A percentile compares a stretch with the other conserved stretches of the same genome.
phyloP scores from a whole-genome alignment of 2,888 invertebrate species.

The Antitype chi region DNA sequence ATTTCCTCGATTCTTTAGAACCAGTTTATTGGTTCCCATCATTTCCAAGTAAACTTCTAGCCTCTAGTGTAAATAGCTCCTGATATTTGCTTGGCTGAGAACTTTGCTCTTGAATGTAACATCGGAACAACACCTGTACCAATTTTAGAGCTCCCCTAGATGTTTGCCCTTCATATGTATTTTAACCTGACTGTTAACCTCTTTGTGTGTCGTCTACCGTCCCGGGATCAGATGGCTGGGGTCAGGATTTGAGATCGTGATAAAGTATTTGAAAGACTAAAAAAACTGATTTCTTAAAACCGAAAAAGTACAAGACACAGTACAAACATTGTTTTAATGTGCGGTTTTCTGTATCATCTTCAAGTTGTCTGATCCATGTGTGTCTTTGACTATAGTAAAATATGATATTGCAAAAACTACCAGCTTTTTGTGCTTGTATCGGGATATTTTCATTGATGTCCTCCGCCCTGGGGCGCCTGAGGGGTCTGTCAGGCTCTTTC shows the following conservation, averaged over 20 bases:
- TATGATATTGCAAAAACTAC: background rate
- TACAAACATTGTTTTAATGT: background rate
- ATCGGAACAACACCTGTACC: background rate
- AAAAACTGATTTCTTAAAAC: background rate
- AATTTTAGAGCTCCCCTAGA: conserved; percentile 13
- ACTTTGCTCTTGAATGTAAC: conserved; percentile 4
- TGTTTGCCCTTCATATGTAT: background rate
- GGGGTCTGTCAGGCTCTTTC: background rate
- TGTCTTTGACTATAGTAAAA: background rate
- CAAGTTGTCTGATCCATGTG: background rate
- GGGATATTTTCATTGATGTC: background rate
- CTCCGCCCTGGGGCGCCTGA: background rate
- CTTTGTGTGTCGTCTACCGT: background rate
- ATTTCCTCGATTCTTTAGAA: conserved; percentile 4
- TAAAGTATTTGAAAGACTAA: no score
- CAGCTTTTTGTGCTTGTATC: background rate
- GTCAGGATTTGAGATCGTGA: background rate
- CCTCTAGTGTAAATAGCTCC: conserved; percentile 29
- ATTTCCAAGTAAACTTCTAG: conserved; percentile 37
- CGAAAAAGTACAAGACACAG: background rate
- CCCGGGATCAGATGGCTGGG: background rate
- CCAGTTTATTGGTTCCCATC: conserved; percentile 25
- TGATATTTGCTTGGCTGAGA: conserved; percentile 20
- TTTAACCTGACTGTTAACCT: background rate
- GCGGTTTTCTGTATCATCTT: background rate